A percentile compares a stretch with the other conserved stretches of the same genome.
phyloP scores from a whole-genome alignment of 2,113 vertebrate genomes.

The Scolopax mira region DNA sequence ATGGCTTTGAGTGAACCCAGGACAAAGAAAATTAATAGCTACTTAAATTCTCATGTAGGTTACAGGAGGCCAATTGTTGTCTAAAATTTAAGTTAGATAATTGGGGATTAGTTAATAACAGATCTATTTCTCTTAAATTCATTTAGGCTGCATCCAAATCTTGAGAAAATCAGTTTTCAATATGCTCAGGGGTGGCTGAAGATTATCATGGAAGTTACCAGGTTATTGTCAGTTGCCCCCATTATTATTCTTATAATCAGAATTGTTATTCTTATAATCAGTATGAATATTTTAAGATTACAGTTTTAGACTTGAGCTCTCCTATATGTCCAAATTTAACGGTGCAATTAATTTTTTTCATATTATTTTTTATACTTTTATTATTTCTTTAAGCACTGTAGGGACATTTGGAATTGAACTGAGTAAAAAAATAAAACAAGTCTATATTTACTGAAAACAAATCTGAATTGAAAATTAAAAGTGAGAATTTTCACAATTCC shows the following conservation, averaged over 20 bases:
- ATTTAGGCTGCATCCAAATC: neutral
- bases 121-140: neutral
- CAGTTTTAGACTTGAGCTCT: neutral
- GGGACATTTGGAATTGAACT: neutral
- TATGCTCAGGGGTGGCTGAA: neutral
- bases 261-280: neutral
- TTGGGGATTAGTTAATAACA: neutral
- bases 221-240: neutral
- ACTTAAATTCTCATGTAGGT: neutral
- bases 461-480: neutral
- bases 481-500: neutral
- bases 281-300: neutral
- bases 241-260: neutral
- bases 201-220: neutral
- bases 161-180: neutral
- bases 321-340: neutral
- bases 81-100: neutral
- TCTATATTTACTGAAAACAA: neutral
- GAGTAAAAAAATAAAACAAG: neutral
- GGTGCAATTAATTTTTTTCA: neutral
- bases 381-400: neutral
- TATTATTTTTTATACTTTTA: neutral
- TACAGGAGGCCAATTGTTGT: neutral
- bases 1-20: neutral
- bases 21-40: neutral